These are phyloP conservation scores for Alouatta palliata DNA, from an alignment of 2,113 vertebrate species.

Conservation along the genomic window DNA sequence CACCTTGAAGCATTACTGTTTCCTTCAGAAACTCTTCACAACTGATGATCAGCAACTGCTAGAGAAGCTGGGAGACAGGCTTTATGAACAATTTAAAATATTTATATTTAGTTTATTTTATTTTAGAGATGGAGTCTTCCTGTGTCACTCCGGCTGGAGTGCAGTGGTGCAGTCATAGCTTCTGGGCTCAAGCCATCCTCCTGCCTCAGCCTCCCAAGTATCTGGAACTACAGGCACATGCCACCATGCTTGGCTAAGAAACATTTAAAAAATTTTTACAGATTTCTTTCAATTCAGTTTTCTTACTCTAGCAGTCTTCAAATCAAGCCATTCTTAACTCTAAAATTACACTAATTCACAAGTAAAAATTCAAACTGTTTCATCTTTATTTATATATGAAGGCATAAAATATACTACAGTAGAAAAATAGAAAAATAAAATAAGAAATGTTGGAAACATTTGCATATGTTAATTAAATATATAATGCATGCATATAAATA, in stretches of 20 bases:
- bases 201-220: no score
- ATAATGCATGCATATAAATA: neutral
- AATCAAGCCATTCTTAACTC: neutral
- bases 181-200: no score
- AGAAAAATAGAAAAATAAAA: neutral
- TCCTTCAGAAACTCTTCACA: neutral
- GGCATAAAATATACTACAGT: neutral
- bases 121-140: no score
- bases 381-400: neutral
- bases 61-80: neutral
- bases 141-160: no score
- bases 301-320: neutral
- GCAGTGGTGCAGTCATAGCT: no score
- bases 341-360: slow-evolving; percentile 13
- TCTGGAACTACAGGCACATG: no score
- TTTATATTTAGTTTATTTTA: neutral
- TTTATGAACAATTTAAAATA: neutral
- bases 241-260: neutral
- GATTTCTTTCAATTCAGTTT: neutral
- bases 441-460: neutral
- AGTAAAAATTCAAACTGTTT: neutral
- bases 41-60: neutral
- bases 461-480: neutral
- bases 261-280: neutral
- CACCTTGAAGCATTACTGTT: neutral